Evolutionary conservation across 2,797 vertebrate species (phyloP).

Genomic region (Smutsia gigantea): DNA sequence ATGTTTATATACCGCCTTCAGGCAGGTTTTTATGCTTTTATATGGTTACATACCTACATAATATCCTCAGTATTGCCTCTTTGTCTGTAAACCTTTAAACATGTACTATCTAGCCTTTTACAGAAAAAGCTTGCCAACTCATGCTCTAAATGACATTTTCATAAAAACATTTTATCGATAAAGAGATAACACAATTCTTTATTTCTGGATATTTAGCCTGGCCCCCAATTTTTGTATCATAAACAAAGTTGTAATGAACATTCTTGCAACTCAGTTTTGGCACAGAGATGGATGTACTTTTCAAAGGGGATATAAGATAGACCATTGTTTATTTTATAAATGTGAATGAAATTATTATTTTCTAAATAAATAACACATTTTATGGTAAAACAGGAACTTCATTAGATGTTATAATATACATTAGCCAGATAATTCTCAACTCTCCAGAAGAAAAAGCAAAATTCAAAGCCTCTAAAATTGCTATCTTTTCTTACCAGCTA

Average conservation of each 20-base stretch:
- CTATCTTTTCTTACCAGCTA: background rate
- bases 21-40: background rate
- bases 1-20: background rate
- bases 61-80: background rate
- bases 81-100: background rate
- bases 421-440: background rate
- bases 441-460: background rate
- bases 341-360: background rate
- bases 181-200: background rate
- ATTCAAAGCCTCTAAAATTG: background rate
- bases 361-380: background rate
- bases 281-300: background rate
- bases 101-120: background rate
- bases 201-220: background rate
- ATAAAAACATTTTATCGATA: background rate
- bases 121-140: background rate
- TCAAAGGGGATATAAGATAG: background rate
- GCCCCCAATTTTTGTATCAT: background rate
- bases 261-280: background rate
- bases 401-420: background rate
- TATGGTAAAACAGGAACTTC: background rate
- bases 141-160: background rate
- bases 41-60: background rate
- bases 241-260: constrained; percentile 47
- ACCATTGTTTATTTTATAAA: background rate